Percentiles rank a stretch among this genome's conserved stretches.
phyloP scores from a whole-genome alignment of 2,888 invertebrate genomes.

The Drosophila atripex region DNA sequence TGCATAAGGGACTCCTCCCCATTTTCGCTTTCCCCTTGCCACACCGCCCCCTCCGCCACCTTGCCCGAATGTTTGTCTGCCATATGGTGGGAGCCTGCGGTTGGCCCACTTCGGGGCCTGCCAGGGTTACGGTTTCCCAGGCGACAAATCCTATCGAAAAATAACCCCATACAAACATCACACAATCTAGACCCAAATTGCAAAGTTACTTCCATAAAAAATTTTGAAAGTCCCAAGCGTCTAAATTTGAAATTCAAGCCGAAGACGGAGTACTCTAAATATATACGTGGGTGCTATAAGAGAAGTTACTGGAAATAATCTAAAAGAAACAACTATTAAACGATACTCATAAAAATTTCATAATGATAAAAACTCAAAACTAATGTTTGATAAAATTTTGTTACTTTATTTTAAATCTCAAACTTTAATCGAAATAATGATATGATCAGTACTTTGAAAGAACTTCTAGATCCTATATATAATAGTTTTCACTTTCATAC shows the following conservation, averaged over 20 bases:
- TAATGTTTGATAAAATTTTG: too few relatives aligned
- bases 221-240: not conserved
- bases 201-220: constrained; percentile 13
- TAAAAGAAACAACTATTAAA: too few relatives aligned
- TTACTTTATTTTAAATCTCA: too few relatives aligned
- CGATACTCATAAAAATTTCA: too few relatives aligned
- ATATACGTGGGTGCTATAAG: too few relatives aligned
- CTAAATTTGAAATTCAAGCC: not conserved
- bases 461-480: not conserved
- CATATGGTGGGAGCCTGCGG: constrained; percentile 15
- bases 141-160: constrained; percentile 43
- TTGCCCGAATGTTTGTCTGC: constrained; percentile 17
- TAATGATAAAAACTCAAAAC: too few relatives aligned
- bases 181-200: constrained; percentile 31
- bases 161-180: constrained; percentile 11
- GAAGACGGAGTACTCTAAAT: not conserved
- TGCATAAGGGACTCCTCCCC: constrained; percentile 34
- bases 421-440: too few relatives aligned
- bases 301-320: too few relatives aligned
- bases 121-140: constrained; percentile 1
- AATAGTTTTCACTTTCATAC: not conserved
- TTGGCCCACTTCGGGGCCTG: constrained; percentile 27
- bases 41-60: not conserved
- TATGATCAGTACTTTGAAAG: too few relatives aligned
- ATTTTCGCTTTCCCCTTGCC: not conserved